phyloP scores from a whole-genome alignment of 2,888 invertebrate species.

The Campoletis raptor region DNA sequence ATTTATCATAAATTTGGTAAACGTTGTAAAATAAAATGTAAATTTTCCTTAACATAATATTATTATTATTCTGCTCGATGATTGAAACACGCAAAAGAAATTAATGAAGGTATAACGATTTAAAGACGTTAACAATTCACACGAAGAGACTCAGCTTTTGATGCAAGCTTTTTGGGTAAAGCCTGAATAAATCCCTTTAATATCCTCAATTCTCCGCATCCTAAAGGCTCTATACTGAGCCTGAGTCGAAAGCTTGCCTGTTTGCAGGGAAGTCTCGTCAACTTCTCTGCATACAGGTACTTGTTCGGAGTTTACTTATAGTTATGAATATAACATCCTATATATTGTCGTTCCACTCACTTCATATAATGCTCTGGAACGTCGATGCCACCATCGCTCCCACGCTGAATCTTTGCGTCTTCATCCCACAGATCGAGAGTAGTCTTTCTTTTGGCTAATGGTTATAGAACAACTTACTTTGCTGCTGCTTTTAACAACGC shows the following conservation, averaged over 20 bases:
- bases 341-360: slow-evolving; percentile 3
- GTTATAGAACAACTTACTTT: slow-evolving; percentile 26
- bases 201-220: neutral
- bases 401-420: slow-evolving; percentile 1
- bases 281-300: slow-evolving; percentile 1
- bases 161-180: neutral
- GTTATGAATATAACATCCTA: slow-evolving; percentile 1
- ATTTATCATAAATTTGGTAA: neutral
- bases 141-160: neutral
- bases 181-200: neutral
- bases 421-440: neutral
- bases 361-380: neutral
- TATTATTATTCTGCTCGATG: neutral
- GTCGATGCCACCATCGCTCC: neutral
- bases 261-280: neutral
- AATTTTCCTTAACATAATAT: neutral
- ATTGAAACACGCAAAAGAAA: neutral
- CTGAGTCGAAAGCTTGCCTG: neutral
- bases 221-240: neutral
- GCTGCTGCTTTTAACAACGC: slow-evolving; percentile 2
- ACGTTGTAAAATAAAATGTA: slow-evolving; percentile 4
- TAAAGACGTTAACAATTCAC: neutral
- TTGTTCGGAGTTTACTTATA: slow-evolving; percentile 6
- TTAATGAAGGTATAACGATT: neutral
- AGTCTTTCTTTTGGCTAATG: neutral